phyloP scores from a whole-genome alignment of 2,888 invertebrate species.

The Tholera decimalis region DNA sequence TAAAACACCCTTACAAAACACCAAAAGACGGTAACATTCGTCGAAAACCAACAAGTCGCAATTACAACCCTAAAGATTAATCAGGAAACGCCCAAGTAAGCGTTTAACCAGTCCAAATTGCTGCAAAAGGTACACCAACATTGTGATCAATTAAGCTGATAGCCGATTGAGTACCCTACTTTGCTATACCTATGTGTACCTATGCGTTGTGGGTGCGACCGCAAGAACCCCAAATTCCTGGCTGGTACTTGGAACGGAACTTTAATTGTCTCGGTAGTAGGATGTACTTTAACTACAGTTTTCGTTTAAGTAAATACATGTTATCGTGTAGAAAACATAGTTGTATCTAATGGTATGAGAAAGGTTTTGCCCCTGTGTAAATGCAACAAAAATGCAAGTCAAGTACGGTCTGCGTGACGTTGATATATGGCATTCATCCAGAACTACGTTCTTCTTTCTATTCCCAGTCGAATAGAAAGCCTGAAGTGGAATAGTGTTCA shows the following conservation, averaged over 20 bases:
- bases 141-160: constrained; percentile 79
- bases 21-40: constrained; percentile 74
- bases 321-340: constrained; percentile 40
- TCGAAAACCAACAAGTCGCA: constrained; percentile 74
- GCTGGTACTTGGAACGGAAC: constrained; percentile 63
- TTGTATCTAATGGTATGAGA: constrained; percentile 1
- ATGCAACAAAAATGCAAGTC: too few relatives aligned
- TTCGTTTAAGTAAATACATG: constrained; percentile 56
- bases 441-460: too few relatives aligned
- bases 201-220: constrained; percentile 65
- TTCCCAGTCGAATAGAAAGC: background rate
- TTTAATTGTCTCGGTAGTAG: constrained; percentile 66
- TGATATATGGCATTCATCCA: background rate
- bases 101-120: constrained; percentile 80
- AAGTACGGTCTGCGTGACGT: background rate
- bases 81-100: constrained; percentile 78
- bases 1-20: constrained; percentile 60
- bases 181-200: constrained; percentile 63
- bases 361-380: background rate
- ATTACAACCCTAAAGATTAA: constrained; percentile 82
- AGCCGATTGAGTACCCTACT: constrained; percentile 73
- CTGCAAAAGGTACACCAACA: constrained; percentile 76
- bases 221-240: constrained; percentile 68
- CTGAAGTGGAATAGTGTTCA: background rate
- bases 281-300: constrained; percentile 61